Evolutionary conservation across 1,140 invertebrate genomes (phyloP), one percentile per base, ranked within the genome.

Genomic region (Arctopsyche grandis): DNA sequence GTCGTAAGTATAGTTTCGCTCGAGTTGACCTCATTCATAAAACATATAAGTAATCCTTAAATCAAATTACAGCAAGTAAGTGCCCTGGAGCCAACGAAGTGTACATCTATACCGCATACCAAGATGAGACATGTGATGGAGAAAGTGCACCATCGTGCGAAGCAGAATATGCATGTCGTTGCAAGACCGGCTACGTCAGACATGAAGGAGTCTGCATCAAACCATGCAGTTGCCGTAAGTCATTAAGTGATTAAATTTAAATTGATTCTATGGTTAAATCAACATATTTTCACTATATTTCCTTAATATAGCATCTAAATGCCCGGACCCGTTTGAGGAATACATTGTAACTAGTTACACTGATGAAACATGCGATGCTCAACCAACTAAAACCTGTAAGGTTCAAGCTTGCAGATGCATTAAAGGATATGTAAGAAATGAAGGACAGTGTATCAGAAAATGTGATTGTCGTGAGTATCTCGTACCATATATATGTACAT

Each of bases 391-490:
- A 4, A 5, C 48, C 22, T 19, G 19, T 14, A 1, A 26, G 21
- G 52, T 38, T 16, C 26, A 21, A 9, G 73, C 10, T 3, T 75
- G 73, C 19, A 24, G 73, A 29, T 75, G 73, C 22, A 29, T 29
- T 3, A 21, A 4, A n/a, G 73, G 73, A 26, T 75, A 75, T 44
- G 74, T 76, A 9, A 76, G 74, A 63, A 22, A 76, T 26, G 52
- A 44, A 56, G 74, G 74, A 16, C 63, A 76, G 44, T 76, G 74
- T 22, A 76, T 76, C 22, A 58, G n/a, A 63, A 5, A 0, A 76
- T 60, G 56, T 29, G 26, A 76, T n/a, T 76, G 74, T 16, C 74
- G 74, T 76, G 43, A 43, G 74, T 76, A 52, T 16, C 26, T 3
- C 16, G 1, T 24, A 52, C 26, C 43, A 71, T 5, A 38, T 22